Conservation (phyloP, 2,888 invertebrate genomes). For the Drosophila bunnanda region DNA sequence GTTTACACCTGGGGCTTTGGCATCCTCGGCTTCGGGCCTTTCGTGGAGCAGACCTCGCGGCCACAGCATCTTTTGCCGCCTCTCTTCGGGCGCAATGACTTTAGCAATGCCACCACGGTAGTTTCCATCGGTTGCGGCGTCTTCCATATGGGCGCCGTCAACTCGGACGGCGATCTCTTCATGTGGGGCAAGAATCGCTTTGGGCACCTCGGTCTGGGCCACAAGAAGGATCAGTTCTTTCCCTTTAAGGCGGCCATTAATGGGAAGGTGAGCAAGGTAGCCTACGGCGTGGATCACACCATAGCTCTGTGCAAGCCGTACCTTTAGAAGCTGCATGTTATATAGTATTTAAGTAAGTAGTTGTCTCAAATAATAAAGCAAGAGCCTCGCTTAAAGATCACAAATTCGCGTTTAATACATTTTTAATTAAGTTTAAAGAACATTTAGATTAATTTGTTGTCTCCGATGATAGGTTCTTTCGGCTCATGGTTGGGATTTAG, state of each 20-base stretch:
- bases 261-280: slow-evolving; percentile 89
- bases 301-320: slow-evolving; percentile 91
- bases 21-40: slow-evolving; percentile 94
- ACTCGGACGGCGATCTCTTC: slow-evolving; percentile 92
- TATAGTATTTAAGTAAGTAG: background rate
- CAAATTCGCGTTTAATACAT: slow-evolving; percentile 81
- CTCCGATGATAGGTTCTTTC: slow-evolving; percentile 38
- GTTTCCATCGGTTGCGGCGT: slow-evolving; percentile 89
- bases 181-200: slow-evolving; percentile 96
- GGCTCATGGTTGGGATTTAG: slow-evolving; percentile 1
- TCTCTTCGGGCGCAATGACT: slow-evolving; percentile 94
- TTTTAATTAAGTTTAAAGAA: slow-evolving; percentile 76
- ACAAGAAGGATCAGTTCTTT: slow-evolving; percentile 92
- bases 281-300: slow-evolving; percentile 94
- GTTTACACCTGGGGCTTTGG: slow-evolving; percentile 98
- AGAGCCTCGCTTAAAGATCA: slow-evolving; percentile 67
- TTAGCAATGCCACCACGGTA: slow-evolving; percentile 89
- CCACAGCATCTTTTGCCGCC: slow-evolving; percentile 92
- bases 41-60: slow-evolving; percentile 87
- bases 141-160: slow-evolving; percentile 92
- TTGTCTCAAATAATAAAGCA: slow-evolving; percentile 1
- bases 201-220: slow-evolving; percentile 93
- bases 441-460: slow-evolving; percentile 78
- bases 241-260: slow-evolving; percentile 93
- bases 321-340: slow-evolving; percentile 83